Conservation (phyloP, 2,797 vertebrate species). For the Chiloscyllium punctatum region DNA sequence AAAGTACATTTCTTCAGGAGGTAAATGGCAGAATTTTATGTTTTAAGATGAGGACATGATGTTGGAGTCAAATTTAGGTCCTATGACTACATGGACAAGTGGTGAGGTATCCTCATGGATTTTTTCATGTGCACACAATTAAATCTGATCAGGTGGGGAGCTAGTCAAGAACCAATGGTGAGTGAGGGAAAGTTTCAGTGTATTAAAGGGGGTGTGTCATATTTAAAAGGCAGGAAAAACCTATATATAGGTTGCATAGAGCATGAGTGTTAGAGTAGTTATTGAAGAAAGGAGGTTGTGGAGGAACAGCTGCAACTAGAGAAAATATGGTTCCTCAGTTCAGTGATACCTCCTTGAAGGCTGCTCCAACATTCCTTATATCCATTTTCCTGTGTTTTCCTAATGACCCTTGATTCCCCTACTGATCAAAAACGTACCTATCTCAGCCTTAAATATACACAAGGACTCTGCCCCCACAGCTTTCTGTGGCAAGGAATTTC, state of each 20-base stretch:
- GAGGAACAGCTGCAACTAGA: not conserved
- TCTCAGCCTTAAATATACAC: no score
- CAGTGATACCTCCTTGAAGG: not conserved
- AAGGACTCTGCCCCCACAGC: no score
- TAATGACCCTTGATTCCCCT: no score
- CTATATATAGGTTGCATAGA: not conserved
- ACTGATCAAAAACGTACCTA: no score
- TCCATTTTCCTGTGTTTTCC: no score
- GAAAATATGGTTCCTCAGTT: not conserved
- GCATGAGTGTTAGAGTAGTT: not conserved
- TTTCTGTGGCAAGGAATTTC: no score
- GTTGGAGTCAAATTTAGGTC: not conserved
- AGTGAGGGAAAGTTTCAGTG: not conserved
- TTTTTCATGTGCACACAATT: not conserved
- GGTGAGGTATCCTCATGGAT: not conserved
- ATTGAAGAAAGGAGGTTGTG: not conserved
- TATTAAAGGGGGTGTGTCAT: not conserved
- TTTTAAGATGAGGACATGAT: not conserved
- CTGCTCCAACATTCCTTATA: no score
- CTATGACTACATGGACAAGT: not conserved
- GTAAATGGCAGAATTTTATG: not conserved
- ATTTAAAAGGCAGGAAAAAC: not conserved
- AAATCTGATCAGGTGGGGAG: not conserved
- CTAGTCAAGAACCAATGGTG: not conserved
- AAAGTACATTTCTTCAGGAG: not conserved